A percentile compares a stretch with the other conserved stretches of the same genome.
phyloP scores from a whole-genome alignment of 2,888 invertebrate species.

The Tribolium freemani region DNA sequence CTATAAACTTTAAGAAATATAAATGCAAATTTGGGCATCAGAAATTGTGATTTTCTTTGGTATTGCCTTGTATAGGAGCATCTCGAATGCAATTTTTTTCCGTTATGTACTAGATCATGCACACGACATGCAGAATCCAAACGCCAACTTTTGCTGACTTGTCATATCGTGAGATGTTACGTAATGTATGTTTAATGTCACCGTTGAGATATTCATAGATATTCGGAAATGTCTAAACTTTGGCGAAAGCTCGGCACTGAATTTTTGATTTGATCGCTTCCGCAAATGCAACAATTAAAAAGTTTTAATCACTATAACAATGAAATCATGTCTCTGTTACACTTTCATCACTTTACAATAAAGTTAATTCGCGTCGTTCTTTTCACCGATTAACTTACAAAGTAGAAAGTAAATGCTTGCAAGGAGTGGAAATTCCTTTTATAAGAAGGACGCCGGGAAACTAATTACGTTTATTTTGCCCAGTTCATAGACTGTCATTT shows the following conservation, averaged over 20 bases:
- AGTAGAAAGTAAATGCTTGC: slow-evolving; percentile 16
- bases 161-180: neutral
- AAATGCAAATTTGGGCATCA: no score
- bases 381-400: slow-evolving; percentile 21
- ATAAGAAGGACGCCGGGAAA: slow-evolving; percentile 13
- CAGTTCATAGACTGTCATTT: slow-evolving; percentile 15
- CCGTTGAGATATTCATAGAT: neutral
- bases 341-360: slow-evolving; percentile 7
- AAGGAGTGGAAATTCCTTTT: slow-evolving; percentile 26
- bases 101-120: neutral
- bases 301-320: slow-evolving; percentile 1
- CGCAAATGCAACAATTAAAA: neutral
- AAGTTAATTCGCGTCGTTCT: slow-evolving; percentile 16
- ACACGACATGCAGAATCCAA: neutral
- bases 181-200: neutral
- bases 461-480: slow-evolving; percentile 23
- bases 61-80: neutral
- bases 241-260: neutral
- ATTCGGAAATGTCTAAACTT: neutral
- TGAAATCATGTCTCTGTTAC: slow-evolving; percentile 9
- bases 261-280: neutral
- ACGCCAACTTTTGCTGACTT: neutral
- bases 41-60: neutral
- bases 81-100: neutral
- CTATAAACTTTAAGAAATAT: no score